Conservation (phyloP, 2,797 vertebrate species). For the Tragelaphus eurycerus region DNA sequence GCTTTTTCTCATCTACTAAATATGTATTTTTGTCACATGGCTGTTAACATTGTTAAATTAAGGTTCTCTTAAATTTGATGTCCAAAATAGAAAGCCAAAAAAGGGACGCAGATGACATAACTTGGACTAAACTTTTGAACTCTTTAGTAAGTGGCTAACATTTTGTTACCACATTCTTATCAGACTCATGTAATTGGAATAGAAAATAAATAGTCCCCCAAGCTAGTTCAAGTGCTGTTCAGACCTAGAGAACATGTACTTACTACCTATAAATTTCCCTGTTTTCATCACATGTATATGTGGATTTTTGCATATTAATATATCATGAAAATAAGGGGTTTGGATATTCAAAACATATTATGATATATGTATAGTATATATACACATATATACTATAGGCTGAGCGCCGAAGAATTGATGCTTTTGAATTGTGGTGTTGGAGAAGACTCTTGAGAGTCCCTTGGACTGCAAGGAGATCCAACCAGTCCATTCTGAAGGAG, state of each 20-base stretch:
- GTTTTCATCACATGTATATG: neutral
- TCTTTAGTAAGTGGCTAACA: neutral
- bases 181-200: neutral
- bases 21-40: neutral
- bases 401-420: no score
- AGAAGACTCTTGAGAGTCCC: no score
- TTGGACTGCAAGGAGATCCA: no score
- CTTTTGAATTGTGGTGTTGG: no score
- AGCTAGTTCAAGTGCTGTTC: neutral
- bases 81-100: neutral
- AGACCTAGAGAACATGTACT: neutral
- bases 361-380: neutral
- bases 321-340: neutral
- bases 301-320: neutral
- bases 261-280: neutral
- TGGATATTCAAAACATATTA: neutral
- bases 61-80: neutral
- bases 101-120: neutral
- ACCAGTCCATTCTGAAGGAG: no score
- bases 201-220: neutral
- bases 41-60: neutral
- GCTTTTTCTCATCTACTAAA: neutral
- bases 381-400: neutral
- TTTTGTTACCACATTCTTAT: neutral
- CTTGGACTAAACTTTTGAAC: neutral